Base-by-base conservation (phyloP, 2,113 vertebrate species). In the Semnornis frantzii region DNA sequence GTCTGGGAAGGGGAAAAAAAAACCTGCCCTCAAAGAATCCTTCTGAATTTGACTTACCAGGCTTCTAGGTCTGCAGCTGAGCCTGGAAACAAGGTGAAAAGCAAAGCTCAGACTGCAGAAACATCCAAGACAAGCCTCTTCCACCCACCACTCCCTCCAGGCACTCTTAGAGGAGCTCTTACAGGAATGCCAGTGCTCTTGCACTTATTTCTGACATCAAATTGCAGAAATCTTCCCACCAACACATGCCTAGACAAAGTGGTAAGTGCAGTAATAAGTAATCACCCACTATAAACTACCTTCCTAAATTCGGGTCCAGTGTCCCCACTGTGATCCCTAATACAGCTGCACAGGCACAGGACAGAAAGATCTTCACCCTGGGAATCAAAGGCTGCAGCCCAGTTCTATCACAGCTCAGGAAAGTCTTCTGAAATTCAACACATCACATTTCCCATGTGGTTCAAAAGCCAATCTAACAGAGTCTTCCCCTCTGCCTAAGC, bases 291-390 rank as follows among this genome's bases (percentile, higher is more conserved):
- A 69, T 44, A 44, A 92, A 48, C 7, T 8, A 23, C 11, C 21
- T 21, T 57, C 27, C 6, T 25, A 75, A 81, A 78, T 4, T 13
- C 8, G 4, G 50, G 17, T n/a, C 21, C 62, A 31, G 42, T 1
- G 10, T 54, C 25, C 59, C 54, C 82, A 42, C 28, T 11, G 27
- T 7, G 59, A 27, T 42, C 77, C 64, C 48, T 8, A 31, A 33
- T 42, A 12, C 23, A 77, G 72, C 76, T 39, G 64, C 64, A n/a
- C 15, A 33, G 37, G 12, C 42, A 48, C 37, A 28, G 21, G 19
- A 9, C 25, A 11, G 52, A 75, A 34, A 87, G 62, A 65, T 48
- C 72, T 80, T 25, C 0, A 1, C 25, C 2, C 0, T 8, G 65
- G 66, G 52, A 73, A 77, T 50, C 79, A 33, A 66, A 55, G 8